Conservation (phyloP, 2,113 vertebrate species). For the Megalops atlanticus region DNA sequence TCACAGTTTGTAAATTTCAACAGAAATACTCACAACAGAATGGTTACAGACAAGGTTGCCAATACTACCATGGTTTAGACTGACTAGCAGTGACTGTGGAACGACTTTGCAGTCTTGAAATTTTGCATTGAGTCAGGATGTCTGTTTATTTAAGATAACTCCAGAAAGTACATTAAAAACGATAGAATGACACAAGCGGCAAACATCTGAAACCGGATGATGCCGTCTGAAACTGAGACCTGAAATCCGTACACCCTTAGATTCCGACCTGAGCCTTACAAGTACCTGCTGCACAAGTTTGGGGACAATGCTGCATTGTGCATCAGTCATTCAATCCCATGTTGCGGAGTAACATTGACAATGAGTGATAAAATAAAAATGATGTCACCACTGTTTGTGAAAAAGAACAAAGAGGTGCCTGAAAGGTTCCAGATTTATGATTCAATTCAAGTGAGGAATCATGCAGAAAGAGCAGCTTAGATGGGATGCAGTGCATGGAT, state of each 20-base stretch:
- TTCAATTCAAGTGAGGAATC: slow-evolving; percentile 54
- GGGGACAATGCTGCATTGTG: slow-evolving; percentile 68
- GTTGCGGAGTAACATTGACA: slow-evolving; percentile 55
- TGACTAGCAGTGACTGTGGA: neutral
- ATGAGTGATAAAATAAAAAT: slow-evolving; percentile 65
- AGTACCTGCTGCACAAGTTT: slow-evolving; percentile 59
- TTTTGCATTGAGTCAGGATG: neutral
- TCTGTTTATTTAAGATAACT: neutral
- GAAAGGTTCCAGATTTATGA: slow-evolving; percentile 59
- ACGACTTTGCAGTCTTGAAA: neutral
- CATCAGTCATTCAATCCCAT: slow-evolving; percentile 62
- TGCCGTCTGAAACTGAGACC: slow-evolving; percentile 37
- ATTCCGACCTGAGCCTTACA: slow-evolving; percentile 34
- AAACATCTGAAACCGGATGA: neutral
- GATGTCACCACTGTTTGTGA: slow-evolving; percentile 65
- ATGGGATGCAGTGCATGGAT: neutral
- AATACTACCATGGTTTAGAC: neutral
- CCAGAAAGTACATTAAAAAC: neutral
- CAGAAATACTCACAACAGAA: neutral
- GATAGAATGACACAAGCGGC: neutral
- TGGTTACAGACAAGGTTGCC: neutral
- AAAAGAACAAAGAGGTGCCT: slow-evolving; percentile 65
- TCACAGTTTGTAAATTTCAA: neutral
- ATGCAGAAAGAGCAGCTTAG: slow-evolving; percentile 6
- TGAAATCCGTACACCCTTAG: slow-evolving; percentile 44